Evolutionary conservation across 1,140 invertebrate species (phyloP).

Genomic region (Agrypnia vestita): DNA sequence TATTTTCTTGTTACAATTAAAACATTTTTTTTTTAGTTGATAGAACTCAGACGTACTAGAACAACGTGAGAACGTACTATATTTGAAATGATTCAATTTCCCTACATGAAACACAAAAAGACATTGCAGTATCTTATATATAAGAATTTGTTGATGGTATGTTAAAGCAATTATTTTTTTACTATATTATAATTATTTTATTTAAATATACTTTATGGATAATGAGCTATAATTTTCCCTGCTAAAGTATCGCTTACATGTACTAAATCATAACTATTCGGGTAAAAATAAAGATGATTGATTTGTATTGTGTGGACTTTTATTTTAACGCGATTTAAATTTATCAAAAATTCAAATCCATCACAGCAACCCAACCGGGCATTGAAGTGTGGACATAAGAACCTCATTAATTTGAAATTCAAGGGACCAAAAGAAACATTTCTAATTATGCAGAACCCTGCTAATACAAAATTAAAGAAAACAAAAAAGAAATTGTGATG

Average conservation of each 20-base stretch:
- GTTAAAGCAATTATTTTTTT: conserved; percentile 44
- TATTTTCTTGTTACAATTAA: too few relatives aligned
- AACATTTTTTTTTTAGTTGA: too few relatives aligned
- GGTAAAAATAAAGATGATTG: conserved; percentile 48
- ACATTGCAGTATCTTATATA: background rate
- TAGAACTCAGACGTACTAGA: too few relatives aligned
- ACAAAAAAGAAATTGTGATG: too few relatives aligned
- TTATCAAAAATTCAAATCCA: too few relatives aligned
- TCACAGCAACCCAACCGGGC: too few relatives aligned
- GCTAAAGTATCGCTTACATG: conserved; percentile 41
- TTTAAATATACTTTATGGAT: conserved; percentile 27
- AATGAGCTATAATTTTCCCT: conserved; percentile 19
- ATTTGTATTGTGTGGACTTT: conserved; percentile 45
- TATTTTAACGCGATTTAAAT: conserved; percentile 16
- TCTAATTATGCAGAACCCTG: too few relatives aligned
- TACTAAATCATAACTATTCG: conserved; percentile 36
- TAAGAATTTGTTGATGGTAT: conserved; percentile 6
- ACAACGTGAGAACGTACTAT: too few relatives aligned
- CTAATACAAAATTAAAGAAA: too few relatives aligned
- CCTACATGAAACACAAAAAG: background rate
- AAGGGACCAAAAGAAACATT: too few relatives aligned
- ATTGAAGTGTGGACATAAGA: too few relatives aligned
- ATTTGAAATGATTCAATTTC: background rate
- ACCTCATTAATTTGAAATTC: too few relatives aligned
- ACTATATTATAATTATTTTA: conserved; percentile 20